phyloP scores from a whole-genome alignment of 2,888 invertebrate genomes.

The Catocala nupta region DNA sequence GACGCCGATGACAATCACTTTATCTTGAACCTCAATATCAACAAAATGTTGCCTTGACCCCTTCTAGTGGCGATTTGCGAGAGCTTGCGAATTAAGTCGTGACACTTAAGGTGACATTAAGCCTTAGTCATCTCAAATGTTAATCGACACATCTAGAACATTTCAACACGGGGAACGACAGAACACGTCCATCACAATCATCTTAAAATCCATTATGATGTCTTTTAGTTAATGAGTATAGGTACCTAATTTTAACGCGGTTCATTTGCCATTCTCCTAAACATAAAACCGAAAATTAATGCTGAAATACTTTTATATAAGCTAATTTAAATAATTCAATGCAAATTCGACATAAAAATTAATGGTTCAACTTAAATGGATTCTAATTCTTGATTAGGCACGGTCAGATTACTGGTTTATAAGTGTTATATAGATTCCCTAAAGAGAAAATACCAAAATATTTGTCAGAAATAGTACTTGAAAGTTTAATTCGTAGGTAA shows the following conservation, averaged over 20 bases:
- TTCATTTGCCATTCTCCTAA: conserved; percentile 39
- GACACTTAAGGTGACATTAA: conserved; percentile 60
- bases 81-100: conserved; percentile 52
- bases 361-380: conserved; percentile 44
- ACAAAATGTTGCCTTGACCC: conserved; percentile 65
- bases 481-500: conserved; percentile 16
- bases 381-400: conserved; percentile 46
- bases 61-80: conserved; percentile 46
- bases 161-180: conserved; percentile 30
- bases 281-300: conserved; percentile 44
- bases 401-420: conserved; percentile 44
- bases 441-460: conserved; percentile 36
- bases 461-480: conserved; percentile 22
- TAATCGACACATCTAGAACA: conserved; percentile 46
- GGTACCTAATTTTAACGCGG: conserved; percentile 34
- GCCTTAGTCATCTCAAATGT: conserved; percentile 48
- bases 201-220: not conserved
- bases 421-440: conserved; percentile 33
- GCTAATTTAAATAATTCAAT: conserved; percentile 49
- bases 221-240: conserved; percentile 27
- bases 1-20: conserved; percentile 62
- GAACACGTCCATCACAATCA: not conserved
- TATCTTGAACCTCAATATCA: conserved; percentile 57
- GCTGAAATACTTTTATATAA: conserved; percentile 38
- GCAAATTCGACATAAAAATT: conserved; percentile 53